Evolutionary conservation across 2,888 invertebrate species (phyloP), one percentile per base, ranked within the genome.

Genomic region (Drosophila atripex): DNA sequence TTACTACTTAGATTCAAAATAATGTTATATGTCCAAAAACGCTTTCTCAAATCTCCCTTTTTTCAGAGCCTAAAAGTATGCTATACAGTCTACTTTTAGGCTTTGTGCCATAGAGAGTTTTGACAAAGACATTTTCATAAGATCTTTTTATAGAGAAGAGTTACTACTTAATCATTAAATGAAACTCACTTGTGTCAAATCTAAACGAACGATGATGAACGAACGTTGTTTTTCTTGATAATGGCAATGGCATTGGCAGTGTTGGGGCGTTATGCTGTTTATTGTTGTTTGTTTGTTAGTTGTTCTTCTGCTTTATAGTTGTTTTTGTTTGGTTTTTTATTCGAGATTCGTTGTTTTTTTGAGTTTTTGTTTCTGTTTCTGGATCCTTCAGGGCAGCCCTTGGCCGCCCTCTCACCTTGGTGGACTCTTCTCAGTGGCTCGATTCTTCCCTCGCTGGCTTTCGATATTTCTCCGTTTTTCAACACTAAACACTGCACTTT

Each of bases 231-330:
- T 18, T n/a, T 50, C 83, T 79, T 66, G 74, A 84, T 88, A 77
- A 88, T 80, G 88, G 84, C 88, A 88, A 88, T 86, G 87, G 69
- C 80, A 88, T 88, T 80, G 80, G 80, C 88, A 75, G 82, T 88
- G 82, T 75, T 88, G 82, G 80, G 69, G 73, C 52, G 65, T 68
- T 71, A 70, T 78, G 51, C 21, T 56, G 56, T 55, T 41, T 73
- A 68, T 49, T 66, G 54, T 21, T 61, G 65, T 14, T 41, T 53
- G 58, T 50, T 23, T 41, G 55, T 55, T 50, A 57, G 70, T 35
- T 58, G 70, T 35, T 61, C 30, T 21, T 41, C 21, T 56, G n/a
- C 6, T 54, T 16, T 25, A 39, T 28, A 21, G 14, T 39, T 12
- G 45, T 30, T 6, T 14, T 4, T 9, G 12, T 14, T 4, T 12